Evolutionary conservation across 2,113 vertebrate species (phyloP), one percentile per base, ranked within the genome.

Genomic region (Sinocyclocheilus anophthalmus): DNA sequence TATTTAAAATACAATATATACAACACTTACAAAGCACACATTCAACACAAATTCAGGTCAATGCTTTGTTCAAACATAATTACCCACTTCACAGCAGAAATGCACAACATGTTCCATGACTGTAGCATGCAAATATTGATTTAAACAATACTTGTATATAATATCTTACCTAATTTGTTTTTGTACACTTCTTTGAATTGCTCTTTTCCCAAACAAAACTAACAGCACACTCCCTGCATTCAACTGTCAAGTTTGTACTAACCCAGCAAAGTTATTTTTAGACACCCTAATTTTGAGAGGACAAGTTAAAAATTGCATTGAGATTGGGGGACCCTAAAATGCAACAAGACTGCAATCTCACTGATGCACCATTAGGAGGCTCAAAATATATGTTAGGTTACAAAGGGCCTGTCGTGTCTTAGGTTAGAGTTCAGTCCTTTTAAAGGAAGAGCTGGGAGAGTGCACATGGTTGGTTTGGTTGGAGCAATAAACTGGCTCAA

Each of bases 1-100:
- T 83, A 77, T 55, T 87, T 75, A 77, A 39, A 57, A 67, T 65
- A 86, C 67, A 73, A 53, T 81, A 81, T 81, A 53, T 86, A 57
- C n/a, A 77, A 78, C 42, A 80, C 24, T 45, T 22, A 83, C 18
- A 79, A 84, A 76, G 67, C 39, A 85, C 7, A 86, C 16, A 9
- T 48, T 79, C 22, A 85, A 83, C 69, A 84, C 42, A 45, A 69
- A 5, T 82, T 53, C 63, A 42, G 22, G 2, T 81, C 30, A 33
- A 63, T 70, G 59, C 67, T 12, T 11, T 79, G 73, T 59, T 18
- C 53, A 63, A 87, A 75, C 42, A 76, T 86, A 76, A 73, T 45
- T 63, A 24, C 72, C 67, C 48, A 86, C 67, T 85, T 77, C 48
- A 87, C 63, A 59, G 33, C 20, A 81, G 57, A 75, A 82, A 76